Conservation (phyloP, 2,888 invertebrate species). For the Cataglyphis cursor region DNA sequence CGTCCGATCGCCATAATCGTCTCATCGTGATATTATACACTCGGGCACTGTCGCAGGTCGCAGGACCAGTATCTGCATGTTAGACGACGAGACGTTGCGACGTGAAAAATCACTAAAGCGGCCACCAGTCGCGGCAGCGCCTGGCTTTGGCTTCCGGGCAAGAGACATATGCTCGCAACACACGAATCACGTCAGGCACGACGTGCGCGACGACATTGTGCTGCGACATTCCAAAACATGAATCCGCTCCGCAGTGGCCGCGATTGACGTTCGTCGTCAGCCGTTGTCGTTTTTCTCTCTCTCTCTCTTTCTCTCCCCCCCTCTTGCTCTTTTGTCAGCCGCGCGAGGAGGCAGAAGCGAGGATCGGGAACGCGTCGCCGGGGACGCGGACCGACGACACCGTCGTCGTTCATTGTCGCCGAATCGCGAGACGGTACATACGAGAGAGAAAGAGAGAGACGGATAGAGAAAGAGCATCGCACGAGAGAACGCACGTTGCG, state of each 20-base stretch:
- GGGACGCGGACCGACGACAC: conserved; percentile 36
- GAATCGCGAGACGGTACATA: background rate
- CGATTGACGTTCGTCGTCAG: conserved; percentile 23
- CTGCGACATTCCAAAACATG: conserved; percentile 78
- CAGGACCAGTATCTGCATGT: background rate
- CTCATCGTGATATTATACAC: background rate
- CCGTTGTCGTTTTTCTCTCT: background rate
- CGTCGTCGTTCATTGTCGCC: conserved; percentile 16
- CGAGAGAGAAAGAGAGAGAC: background rate
- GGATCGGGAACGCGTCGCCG: conserved; percentile 19
- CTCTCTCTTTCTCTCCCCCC: background rate
- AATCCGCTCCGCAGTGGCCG: conserved; percentile 63
- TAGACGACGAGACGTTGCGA: background rate
- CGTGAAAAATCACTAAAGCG: background rate
- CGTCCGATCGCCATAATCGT: background rate
- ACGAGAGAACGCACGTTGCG: conserved; percentile 7
- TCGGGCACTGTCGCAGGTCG: background rate
- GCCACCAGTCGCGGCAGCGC: background rate
- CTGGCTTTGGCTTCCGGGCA: background rate
- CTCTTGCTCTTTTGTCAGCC: background rate
- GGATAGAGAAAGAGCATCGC: background rate
- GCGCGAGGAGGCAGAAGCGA: conserved; percentile 20
- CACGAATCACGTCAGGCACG: conserved; percentile 16
- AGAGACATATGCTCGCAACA: conserved; percentile 64
- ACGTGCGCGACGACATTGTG: conserved; percentile 81